Percentiles rank a stretch among this genome's conserved stretches.
Evolutionary conservation across 1,140 invertebrate genomes (phyloP).

Genomic region (Drosophila lacteicornis): DNA sequence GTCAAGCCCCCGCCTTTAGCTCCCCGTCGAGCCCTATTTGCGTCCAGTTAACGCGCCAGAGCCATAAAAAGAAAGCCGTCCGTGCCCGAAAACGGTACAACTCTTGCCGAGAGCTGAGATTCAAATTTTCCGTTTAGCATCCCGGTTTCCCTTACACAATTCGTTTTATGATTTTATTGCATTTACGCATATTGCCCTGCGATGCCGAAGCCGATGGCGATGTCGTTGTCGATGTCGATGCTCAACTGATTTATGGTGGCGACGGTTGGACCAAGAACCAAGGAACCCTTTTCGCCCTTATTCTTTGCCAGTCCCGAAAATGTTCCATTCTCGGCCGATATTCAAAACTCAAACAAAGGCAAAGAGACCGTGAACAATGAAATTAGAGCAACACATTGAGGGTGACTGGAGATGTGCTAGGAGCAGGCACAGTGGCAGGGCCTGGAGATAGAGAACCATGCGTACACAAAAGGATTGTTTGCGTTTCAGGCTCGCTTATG

Average conservation of each 20-base stretch:
- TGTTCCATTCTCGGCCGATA: constrained; percentile 43
- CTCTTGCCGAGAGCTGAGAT: constrained; percentile 49
- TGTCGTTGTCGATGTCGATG: constrained; percentile 55
- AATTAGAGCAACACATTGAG: constrained; percentile 78
- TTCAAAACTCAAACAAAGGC: constrained; percentile 76
- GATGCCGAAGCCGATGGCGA: constrained; percentile 41
- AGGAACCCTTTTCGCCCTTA: constrained; percentile 55
- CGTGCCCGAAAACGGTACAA: constrained; percentile 39
- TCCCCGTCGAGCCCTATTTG: constrained; percentile 73
- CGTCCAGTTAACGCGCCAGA: constrained; percentile 75
- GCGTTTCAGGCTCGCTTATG: constrained; percentile 55
- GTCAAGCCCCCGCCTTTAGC: constrained; percentile 38
- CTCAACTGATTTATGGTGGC: constrained; percentile 76
- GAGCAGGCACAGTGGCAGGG: constrained; percentile 16
- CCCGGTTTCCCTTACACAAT: constrained; percentile 64
- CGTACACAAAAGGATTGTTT: constrained; percentile 69
- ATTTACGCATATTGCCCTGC: constrained; percentile 76
- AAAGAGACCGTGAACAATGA: constrained; percentile 81
- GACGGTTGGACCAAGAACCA: constrained; percentile 52
- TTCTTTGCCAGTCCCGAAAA: constrained; percentile 21
- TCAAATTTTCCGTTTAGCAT: constrained; percentile 78
- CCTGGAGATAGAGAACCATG: constrained; percentile 10
- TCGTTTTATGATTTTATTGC: constrained; percentile 83
- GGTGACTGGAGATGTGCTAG: constrained; percentile 47
- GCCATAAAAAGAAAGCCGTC: constrained; percentile 73